Evolutionary conservation across 2,113 vertebrate genomes (phyloP), one percentile per base, ranked within the genome.

Genomic region (Siniperca knerii): DNA sequence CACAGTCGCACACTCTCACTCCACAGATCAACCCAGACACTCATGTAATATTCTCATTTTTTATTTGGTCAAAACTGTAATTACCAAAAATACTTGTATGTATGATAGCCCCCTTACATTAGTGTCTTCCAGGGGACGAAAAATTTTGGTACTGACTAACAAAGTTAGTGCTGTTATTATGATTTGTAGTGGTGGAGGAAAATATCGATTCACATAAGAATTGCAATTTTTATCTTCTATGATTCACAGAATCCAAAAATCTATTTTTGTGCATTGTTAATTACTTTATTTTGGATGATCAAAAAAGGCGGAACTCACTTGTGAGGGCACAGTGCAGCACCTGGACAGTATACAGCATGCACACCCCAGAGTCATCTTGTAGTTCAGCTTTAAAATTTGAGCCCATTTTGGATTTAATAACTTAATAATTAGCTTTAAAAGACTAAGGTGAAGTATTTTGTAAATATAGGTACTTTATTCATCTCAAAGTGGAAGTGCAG

Each of bases 41-140:
- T 50, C 75, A n/a, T 68, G 12, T 58, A 62, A 69, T 25, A 76
- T 81, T 61, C 35, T 58, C 20, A 64, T 67, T 44, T 37, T 46
- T 60, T 48, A 50, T 54, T 55, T 55, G 21, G 54, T 23, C 21
- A 55, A 55, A 55, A 55, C 2, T 55, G 2, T 9, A 55, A 23
- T 55, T 55, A 55, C 54, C 54, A 55, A 55, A 29, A 58, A 58
- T 44, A 2, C 48, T 18, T 46, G 44, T 13, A 57, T 57, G 8
- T 57, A 57, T n/a, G 2, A 57, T 52, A 8, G 2, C 20, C 6
- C 52, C 8, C 18, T 18, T 21, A 55, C 54, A 23, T 23, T 55
- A 8, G 20, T 23, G 20, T 9, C 7, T 55, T 21, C 18, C 18
- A 54, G 6, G 54, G 7, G 54, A 8, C 8, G 8, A 13, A 12